phyloP scores from a whole-genome alignment of 2,797 vertebrate species.

The Hapalemur alaotrensis region DNA sequence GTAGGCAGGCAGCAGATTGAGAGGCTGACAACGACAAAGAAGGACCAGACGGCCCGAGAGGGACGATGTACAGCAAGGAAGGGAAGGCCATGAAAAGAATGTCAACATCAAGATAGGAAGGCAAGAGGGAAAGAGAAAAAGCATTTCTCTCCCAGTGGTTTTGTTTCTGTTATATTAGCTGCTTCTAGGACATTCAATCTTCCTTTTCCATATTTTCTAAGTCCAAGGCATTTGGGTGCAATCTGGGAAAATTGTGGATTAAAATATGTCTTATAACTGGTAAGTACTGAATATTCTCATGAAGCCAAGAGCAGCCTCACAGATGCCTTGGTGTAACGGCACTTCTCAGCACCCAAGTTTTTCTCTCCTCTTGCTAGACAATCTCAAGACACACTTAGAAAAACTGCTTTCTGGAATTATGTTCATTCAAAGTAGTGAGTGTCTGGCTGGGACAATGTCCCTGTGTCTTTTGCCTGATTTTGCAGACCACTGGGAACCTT shows the following conservation, averaged over 20 bases:
- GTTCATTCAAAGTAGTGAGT: not conserved
- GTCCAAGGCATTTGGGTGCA: constrained; percentile 39
- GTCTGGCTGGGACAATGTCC: not conserved
- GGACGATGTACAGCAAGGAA: not conserved
- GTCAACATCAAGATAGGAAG: not conserved
- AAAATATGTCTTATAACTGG: constrained; percentile 31
- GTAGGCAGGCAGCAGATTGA: not conserved
- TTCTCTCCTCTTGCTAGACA: not conserved
- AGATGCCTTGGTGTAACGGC: not conserved
- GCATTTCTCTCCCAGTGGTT: not conserved
- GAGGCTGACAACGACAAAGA: not conserved
- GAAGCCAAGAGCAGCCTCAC: not conserved
- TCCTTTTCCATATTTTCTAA: constrained; percentile 39
- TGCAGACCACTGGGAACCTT: not conserved
- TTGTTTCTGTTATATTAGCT: constrained; percentile 19
- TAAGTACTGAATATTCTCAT: not conserved
- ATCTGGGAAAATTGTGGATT: constrained; percentile 34
- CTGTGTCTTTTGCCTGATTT: not conserved
- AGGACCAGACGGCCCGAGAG: not conserved
- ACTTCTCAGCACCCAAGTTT: not conserved
- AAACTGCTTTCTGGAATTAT: not conserved
- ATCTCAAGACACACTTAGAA: not conserved
- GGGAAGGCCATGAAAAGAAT: not conserved
- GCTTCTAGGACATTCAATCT: constrained; percentile 18
- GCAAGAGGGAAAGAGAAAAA: not conserved